A percentile compares a stretch with the other conserved stretches of the same genome.
Conservation (phyloP, 2,888 invertebrate species). For the Aproaerema taeniolella region DNA sequence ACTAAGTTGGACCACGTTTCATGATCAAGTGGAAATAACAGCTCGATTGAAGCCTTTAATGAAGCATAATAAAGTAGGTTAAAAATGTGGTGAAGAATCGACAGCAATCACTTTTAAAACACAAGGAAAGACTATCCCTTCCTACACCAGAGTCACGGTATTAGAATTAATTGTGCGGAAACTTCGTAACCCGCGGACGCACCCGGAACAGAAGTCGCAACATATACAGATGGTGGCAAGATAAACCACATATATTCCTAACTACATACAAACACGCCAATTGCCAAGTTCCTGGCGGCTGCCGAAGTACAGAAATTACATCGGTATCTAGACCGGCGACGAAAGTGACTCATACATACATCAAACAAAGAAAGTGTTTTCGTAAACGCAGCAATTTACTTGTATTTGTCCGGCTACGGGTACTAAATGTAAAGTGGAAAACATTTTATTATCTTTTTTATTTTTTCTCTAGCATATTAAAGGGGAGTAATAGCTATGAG, state of each 20-base stretch:
- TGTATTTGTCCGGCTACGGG: no score
- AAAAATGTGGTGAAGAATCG: no score
- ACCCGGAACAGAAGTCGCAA: no score
- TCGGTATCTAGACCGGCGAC: neutral
- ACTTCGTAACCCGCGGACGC: neutral
- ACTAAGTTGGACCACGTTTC: no score
- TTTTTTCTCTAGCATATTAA: slow-evolving; percentile 1
- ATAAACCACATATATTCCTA: neutral
- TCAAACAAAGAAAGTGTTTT: neutral
- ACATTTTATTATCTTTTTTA: neutral
- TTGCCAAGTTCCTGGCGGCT: neutral
- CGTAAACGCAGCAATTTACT: neutral
- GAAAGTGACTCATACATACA: neutral
- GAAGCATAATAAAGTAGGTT: no score
- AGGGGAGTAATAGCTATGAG: slow-evolving; percentile 3
- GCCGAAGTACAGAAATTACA: neutral
- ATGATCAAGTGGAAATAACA: no score
- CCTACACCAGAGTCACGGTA: neutral
- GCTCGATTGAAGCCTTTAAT: no score
- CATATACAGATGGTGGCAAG: neutral
- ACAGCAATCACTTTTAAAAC: neutral
- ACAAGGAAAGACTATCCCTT: neutral
- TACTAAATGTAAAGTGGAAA: no score
- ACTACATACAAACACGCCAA: neutral
- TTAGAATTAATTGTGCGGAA: neutral